Percentiles rank a stretch among this genome's conserved stretches.
phyloP scores from a whole-genome alignment of 53 echinoderm and acorn worm species.

The Luidia sarsii region DNA sequence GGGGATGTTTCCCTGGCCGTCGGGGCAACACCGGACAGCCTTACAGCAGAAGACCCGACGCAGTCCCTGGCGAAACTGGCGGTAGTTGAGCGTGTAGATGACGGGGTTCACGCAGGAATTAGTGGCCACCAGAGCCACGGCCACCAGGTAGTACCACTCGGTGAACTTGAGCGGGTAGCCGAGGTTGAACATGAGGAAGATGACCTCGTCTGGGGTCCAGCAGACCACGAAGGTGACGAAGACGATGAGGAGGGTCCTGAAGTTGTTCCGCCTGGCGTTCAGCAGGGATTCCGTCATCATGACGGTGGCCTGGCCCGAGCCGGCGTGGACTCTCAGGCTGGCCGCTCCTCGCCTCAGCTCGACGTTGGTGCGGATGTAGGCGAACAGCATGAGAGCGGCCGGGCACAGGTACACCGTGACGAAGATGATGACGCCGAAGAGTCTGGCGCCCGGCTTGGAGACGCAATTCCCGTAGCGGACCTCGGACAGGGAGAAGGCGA shows the following conservation, averaged over 20 bases:
- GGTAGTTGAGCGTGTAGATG: conserved; percentile 40
- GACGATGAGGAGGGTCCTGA: conserved; percentile 43
- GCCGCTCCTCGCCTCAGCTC: conserved; percentile 1
- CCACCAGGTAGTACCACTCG: not conserved
- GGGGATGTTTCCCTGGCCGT: too few species aligned
- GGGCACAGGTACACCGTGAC: conserved; percentile 72
- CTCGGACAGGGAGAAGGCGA: not conserved
- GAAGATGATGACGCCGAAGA: conserved; percentile 60
- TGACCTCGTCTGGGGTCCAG: conserved; percentile 1
- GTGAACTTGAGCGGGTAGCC: not conserved
- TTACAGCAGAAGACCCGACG: conserved; percentile 15
- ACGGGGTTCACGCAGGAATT: conserved; percentile 39
- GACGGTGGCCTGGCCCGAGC: not conserved
- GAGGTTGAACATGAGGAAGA: not conserved
- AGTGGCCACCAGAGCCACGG: conserved; percentile 8
- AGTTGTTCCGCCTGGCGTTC: conserved; percentile 26
- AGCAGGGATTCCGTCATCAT: not conserved
- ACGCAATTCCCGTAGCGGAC: not conserved
- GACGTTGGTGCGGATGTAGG: conserved; percentile 60
- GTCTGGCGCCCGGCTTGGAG: not conserved
- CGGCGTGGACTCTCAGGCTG: too few species aligned
- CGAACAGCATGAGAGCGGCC: conserved; percentile 71
- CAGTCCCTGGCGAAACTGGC: conserved; percentile 14
- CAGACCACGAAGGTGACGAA: conserved; percentile 28
- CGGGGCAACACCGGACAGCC: too few species aligned